A percentile compares a stretch with the other conserved stretches of the same genome.
Conservation (phyloP, 1,140 invertebrate genomes). For the Drosophila sp. region DNA sequence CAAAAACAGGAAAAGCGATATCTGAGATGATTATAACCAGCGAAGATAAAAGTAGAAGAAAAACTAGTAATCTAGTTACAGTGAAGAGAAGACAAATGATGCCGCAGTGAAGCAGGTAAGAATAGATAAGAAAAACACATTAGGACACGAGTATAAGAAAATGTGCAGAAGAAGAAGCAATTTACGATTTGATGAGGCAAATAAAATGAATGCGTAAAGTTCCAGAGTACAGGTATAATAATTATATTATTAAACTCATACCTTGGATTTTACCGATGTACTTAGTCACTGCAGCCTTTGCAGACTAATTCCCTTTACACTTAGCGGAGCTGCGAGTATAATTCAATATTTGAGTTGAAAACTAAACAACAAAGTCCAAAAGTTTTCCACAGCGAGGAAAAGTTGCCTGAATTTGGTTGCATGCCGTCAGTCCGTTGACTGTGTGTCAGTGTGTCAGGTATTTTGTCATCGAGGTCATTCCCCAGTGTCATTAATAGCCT, state of each 20-base stretch:
- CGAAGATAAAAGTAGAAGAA: background rate
- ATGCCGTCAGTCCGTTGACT: conserved; percentile 12
- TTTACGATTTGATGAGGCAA: conserved; percentile 16
- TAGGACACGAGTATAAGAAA: background rate
- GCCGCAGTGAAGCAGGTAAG: background rate
- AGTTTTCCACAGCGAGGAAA: conserved; percentile 5
- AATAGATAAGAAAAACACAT: conserved; percentile 11
- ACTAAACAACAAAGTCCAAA: conserved; percentile 30
- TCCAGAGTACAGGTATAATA: background rate
- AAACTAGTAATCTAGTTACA: conserved; percentile 7
- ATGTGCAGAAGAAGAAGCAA: background rate
- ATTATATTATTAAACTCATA: conserved; percentile 19
- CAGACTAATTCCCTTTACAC: conserved; percentile 6
- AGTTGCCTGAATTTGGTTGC: conserved; percentile 18
- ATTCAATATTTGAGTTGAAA: conserved; percentile 25
- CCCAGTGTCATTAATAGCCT: conserved; percentile 68
- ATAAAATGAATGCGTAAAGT: conserved; percentile 12
- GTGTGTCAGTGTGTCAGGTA: conserved; percentile 1
- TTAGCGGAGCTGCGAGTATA: conserved; percentile 9
- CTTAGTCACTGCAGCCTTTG: background rate
- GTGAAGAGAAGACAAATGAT: conserved; percentile 29
- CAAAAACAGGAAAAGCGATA: background rate
- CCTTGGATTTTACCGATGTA: conserved; percentile 9
- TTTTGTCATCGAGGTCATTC: conserved; percentile 35
- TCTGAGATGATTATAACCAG: background rate